These are phyloP conservation scores for Amazonetta brasiliensis DNA, from an alignment of 2,797 vertebrate genomes.

Conservation along the genomic window DNA sequence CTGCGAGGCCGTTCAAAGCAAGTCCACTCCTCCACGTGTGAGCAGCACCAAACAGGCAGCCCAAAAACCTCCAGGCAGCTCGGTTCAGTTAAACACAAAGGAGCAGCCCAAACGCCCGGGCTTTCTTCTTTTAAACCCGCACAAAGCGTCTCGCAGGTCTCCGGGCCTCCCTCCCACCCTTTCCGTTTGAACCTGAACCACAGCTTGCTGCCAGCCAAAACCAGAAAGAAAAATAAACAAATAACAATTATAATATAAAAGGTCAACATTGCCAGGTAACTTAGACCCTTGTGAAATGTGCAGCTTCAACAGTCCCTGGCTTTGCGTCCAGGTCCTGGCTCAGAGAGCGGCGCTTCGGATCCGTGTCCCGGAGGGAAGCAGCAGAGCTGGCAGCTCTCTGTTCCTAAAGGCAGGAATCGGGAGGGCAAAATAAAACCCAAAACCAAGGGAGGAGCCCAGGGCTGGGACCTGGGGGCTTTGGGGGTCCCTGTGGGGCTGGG, in stretches of 20 bases:
- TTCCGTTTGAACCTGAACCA: not conserved
- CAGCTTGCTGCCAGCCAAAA: not conserved
- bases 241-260: slow-evolving; percentile 6
- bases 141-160: not conserved
- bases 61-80: not conserved
- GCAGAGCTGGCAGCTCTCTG: not conserved
- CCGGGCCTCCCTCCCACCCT: rapidly evolving
- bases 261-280: not conserved
- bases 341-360: rapidly evolving
- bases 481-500: rapidly evolving
- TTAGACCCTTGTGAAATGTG: not conserved
- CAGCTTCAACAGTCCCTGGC: not conserved
- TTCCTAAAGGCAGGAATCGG: not conserved
- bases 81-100: not conserved
- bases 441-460: not conserved
- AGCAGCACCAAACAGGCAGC: not conserved
- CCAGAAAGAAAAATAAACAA: slow-evolving; percentile 37
- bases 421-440: not conserved
- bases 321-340: not conserved
- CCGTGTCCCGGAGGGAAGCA: not conserved
- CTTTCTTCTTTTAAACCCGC: not conserved
- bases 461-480: not conserved
- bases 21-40: rapidly evolving
- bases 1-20: not conserved
- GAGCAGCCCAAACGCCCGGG: not conserved